Percentiles rank a stretch among this genome's conserved stretches.
Conservation (phyloP, 64 coral and sea anemone species). For the Exaiptasia diaphana region DNA sequence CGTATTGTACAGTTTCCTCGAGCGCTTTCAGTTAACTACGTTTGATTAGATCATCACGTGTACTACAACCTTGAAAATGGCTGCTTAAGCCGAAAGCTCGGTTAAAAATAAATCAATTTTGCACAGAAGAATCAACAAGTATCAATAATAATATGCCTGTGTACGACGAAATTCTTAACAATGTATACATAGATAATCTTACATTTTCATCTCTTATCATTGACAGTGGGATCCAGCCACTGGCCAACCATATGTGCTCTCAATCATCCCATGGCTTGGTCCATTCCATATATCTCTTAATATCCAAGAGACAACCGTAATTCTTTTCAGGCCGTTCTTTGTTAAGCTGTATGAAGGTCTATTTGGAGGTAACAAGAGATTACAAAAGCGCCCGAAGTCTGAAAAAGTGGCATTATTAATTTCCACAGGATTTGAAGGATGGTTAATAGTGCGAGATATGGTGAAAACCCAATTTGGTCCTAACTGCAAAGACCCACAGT, state of each 20-base stretch:
- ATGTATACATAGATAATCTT: too few species aligned
- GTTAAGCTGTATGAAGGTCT: conserved; percentile 12
- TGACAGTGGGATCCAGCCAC: neutral
- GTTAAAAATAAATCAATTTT: too few species aligned
- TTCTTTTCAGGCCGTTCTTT: conserved; percentile 35
- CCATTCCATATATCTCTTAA: conserved; percentile 61
- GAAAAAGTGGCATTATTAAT: neutral
- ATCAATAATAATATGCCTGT: too few species aligned
- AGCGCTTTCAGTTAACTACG: too few species aligned
- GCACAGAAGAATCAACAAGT: too few species aligned
- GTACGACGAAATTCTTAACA: too few species aligned
- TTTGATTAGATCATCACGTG: too few species aligned
- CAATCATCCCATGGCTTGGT: conserved; percentile 28
- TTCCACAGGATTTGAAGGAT: conserved; percentile 15
- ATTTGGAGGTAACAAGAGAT: neutral
- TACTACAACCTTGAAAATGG: too few species aligned
- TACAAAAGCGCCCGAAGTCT: neutral
- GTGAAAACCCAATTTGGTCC: neutral
- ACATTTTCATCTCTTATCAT: too few species aligned
- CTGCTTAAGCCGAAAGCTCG: too few species aligned
- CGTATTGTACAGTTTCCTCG: too few species aligned
- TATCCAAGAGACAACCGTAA: conserved; percentile 26
- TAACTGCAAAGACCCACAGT: conserved; percentile 22
- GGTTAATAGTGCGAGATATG: neutral
- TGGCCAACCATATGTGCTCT: neutral